phyloP scores from a whole-genome alignment of 2,797 vertebrate genomes.

The Syngnathus acus region DNA sequence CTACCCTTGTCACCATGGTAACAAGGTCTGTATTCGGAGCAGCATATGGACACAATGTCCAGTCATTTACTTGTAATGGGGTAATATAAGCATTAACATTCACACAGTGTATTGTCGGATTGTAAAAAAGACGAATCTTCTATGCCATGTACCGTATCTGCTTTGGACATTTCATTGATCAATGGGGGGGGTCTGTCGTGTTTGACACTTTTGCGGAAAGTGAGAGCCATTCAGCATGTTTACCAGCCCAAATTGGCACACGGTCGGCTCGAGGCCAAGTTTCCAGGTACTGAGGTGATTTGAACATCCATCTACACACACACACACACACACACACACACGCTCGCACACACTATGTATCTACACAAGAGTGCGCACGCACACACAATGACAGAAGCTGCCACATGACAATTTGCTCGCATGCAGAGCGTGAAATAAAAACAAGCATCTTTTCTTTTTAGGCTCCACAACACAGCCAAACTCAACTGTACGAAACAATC shows the following conservation, averaged over 20 bases:
- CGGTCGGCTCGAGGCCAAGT: slow-evolving; percentile 45
- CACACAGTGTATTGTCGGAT: too few species aligned
- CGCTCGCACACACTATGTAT: slow-evolving; percentile 15
- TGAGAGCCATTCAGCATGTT: slow-evolving; percentile 48
- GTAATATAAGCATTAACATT: too few species aligned
- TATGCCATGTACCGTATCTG: too few species aligned
- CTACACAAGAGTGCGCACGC: slow-evolving; percentile 17
- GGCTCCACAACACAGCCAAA: neutral
- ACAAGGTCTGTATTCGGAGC: too few species aligned
- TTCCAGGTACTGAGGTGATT: slow-evolving; percentile 49
- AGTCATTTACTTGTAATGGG: too few species aligned
- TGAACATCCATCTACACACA: slow-evolving; percentile 25
- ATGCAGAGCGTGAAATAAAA: neutral
- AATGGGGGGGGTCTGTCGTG: slow-evolving; percentile 8
- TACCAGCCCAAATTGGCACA: slow-evolving; percentile 51
- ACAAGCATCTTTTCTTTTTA: neutral
- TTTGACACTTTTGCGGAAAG: slow-evolving; percentile 53
- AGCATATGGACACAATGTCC: too few species aligned
- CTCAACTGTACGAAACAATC: too few species aligned
- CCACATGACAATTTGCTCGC: neutral
- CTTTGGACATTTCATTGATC: too few species aligned
- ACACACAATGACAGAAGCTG: slow-evolving; percentile 6
- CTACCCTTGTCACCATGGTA: too few species aligned
- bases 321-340: slow-evolving; percentile 15
- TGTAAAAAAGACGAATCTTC: too few species aligned